Conservation (phyloP, 2,113 vertebrate species). For the Caretta caretta region DNA sequence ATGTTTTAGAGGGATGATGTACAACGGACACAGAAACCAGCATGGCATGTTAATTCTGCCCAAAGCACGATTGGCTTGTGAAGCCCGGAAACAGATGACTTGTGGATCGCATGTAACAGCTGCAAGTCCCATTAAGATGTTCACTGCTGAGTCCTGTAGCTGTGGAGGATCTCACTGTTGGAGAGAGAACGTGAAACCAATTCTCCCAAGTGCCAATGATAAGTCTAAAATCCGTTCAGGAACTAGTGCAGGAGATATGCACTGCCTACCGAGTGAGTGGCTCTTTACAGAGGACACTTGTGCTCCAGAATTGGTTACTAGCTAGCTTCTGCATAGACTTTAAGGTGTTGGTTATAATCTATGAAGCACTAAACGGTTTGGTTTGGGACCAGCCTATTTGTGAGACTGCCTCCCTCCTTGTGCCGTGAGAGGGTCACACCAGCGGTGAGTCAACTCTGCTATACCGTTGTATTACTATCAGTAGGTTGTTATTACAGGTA, state of each 20-base stretch:
- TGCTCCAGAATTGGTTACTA: neutral
- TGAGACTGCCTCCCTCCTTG: neutral
- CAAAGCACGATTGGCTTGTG: neutral
- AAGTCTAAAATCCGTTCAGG: neutral
- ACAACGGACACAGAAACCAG: neutral
- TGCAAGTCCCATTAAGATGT: neutral
- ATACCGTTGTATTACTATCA: neutral
- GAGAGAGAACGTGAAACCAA: neutral
- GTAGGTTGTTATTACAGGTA: neutral
- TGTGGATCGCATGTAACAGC: neutral
- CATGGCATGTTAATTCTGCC: neutral
- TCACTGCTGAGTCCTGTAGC: neutral
- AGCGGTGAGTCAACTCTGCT: no score
- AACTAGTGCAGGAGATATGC: neutral
- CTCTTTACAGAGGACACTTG: neutral
- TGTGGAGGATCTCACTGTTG: fast-evolving
- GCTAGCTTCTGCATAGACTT: neutral
- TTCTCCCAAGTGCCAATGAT: neutral
- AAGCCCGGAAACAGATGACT: neutral
- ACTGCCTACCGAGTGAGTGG: neutral
- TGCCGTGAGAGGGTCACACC: no score
- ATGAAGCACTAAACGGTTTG: neutral
- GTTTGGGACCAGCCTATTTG: neutral
- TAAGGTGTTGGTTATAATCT: neutral
- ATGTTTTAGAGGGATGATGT: neutral